Percentiles rank a stretch among this genome's conserved stretches.
phyloP scores from a whole-genome alignment of 2,113 vertebrate species.

The Phodopus roborovskii region DNA sequence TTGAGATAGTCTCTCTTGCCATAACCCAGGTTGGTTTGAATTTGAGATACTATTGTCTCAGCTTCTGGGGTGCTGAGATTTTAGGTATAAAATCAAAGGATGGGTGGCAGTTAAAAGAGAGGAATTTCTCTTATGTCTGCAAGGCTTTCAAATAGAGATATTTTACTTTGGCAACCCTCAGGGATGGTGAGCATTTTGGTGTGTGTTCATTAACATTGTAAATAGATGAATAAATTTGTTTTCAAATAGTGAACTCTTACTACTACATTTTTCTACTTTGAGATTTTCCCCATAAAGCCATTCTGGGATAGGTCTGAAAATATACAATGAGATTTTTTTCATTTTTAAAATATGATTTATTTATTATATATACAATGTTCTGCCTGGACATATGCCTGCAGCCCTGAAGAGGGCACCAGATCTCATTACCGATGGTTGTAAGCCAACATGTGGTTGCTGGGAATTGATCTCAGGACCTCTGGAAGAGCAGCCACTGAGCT shows the following conservation, averaged over 20 bases:
- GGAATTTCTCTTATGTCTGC: neutral
- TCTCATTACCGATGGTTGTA: no score
- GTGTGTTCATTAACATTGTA: conserved; percentile 5
- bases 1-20: neutral
- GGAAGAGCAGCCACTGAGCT: no score
- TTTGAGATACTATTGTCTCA: neutral
- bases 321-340: conserved; percentile 10
- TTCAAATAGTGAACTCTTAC: conserved; percentile 25
- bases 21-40: neutral
- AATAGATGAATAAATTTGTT: conserved; percentile 46
- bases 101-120: conserved; percentile 34
- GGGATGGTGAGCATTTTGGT: neutral
- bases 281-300: neutral
- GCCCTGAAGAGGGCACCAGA: no score
- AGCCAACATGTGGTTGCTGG: no score
- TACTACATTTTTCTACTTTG: conserved; percentile 20
- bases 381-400: no score
- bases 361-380: no score
- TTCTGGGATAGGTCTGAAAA: neutral
- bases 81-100: neutral
- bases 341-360: no score
- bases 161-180: conserved; percentile 20
- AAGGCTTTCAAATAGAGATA: conserved; percentile 40
- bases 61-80: neutral
- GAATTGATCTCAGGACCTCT: no score